Evolutionary conservation across 2,797 vertebrate genomes (phyloP).

Genomic region (Merluccius polli): DNA sequence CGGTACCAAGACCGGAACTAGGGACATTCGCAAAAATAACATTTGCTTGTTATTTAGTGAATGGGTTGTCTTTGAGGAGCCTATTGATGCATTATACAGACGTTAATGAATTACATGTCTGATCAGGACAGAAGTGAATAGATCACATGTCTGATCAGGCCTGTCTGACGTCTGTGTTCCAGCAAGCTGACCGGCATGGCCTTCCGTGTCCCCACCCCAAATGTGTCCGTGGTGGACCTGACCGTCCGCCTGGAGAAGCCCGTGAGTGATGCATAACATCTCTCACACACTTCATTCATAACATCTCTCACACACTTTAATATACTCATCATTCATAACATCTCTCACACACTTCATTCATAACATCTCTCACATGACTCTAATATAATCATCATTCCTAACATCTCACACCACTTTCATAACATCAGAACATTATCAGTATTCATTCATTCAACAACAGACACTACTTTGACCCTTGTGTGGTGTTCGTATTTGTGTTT

Average conservation of each 20-base stretch:
- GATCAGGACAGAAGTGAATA: not conserved
- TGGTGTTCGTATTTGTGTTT: not conserved
- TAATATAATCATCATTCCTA: not conserved
- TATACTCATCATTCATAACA: not conserved
- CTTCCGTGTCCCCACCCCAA: slow-evolving; percentile 96
- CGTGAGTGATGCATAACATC: slow-evolving; percentile 66
- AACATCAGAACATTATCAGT: not conserved
- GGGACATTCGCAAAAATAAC: not conserved
- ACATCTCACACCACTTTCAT: not conserved
- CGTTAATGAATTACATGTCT: not conserved
- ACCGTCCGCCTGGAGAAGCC: slow-evolving; percentile 93
- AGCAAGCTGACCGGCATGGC: slow-evolving; percentile 98
- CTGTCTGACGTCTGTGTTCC: slow-evolving; percentile 10
- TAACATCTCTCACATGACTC: no score
- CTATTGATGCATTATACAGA: not conserved
- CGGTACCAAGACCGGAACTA: slow-evolving; percentile 33
- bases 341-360: not conserved
- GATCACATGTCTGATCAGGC: not conserved
- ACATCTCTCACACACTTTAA: no score
- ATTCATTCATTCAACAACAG: not conserved
- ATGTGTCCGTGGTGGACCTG: slow-evolving; percentile 95
- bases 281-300: not conserved
- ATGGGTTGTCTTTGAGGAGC: not conserved
- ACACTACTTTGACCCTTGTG: not conserved
- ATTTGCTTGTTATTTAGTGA: not conserved